Evolutionary conservation across 2,113 vertebrate species (phyloP), one percentile per base, ranked within the genome.

Genomic region (Piliocolobus tephrosceles): DNA sequence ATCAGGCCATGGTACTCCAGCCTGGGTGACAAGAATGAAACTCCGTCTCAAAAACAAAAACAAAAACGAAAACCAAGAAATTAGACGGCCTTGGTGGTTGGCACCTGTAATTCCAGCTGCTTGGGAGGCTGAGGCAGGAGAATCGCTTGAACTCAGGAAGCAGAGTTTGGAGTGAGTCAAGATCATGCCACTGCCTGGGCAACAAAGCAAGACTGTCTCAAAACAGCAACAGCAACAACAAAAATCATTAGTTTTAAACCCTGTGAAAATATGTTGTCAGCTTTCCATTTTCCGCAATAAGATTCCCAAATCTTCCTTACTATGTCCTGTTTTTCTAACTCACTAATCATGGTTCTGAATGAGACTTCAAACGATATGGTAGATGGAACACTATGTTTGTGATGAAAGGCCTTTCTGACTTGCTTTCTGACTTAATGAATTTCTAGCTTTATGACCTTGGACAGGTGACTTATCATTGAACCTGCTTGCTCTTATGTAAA

Each of bases 391-490:
- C 55, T 38, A 61, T 20, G 18, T 70, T 88, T 93, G 43, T 40
- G 18, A 27, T 57, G 61, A 68, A 87, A 78, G 17, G 7, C 30
- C 43, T 76, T 35, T 45, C 40, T 40, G 50, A 47, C 55, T 72
- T 57, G 80, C 52, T 94, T 94, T 90, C 80, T 58, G 50, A 25
- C 52, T 84, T 84, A 55, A 23, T 91, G 86, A 88, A 38, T 88
- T 94, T 96, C 90, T 96, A 82, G 35, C 38, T 80, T 4, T 81
- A 18, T 83, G 50, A 90, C 45, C 23, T 58, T 90, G 78, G 82
- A 64, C 47, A 87, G 58, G 43, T 87, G 80, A 84, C 38, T 80
- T n/a, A 76, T 47, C 38, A 35, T 45, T 14, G 47, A 79, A 16
- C n/a, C 58, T 61, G 32, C 38, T 87, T 81, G 32, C 55, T 72